Percentiles rank a stretch among this genome's conserved stretches.
Conservation (phyloP, 2,113 vertebrate genomes). For the Elanoides forficatus region DNA sequence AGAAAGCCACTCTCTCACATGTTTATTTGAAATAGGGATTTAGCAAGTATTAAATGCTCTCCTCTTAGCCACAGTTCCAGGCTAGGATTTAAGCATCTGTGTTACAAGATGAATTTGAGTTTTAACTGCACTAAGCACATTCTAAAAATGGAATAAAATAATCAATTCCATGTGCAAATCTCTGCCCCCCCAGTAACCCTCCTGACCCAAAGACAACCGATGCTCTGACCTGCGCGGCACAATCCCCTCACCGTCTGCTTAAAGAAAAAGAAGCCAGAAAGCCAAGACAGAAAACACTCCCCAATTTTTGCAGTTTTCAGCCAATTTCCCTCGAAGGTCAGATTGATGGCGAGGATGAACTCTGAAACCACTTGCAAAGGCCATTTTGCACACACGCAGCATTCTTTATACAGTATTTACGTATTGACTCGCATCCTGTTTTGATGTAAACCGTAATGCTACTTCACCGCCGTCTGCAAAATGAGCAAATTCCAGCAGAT, state of each 20-base stretch:
- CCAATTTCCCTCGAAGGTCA: conserved; percentile 68
- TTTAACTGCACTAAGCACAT: conserved; percentile 9
- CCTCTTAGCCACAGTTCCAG: background rate
- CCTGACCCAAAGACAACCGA: conserved; percentile 75
- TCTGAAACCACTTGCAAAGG: background rate
- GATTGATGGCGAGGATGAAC: conserved; percentile 32
- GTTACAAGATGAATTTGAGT: conserved; percentile 5
- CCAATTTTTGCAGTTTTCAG: conserved; percentile 21
- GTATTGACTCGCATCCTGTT: conserved; percentile 26
- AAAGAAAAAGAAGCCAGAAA: conserved; percentile 53
- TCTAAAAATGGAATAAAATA: conserved; percentile 67
- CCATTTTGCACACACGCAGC: background rate
- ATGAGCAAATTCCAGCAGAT: conserved; percentile 18
- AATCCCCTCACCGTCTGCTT: conserved; percentile 31
- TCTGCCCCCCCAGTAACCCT: conserved; percentile 72
- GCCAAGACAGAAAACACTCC: background rate
- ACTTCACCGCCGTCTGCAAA: background rate
- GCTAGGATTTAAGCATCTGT: conserved; percentile 24
- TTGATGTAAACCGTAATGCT: background rate
- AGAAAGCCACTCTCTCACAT: background rate
- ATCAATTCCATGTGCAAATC: conserved; percentile 79
- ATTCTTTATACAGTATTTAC: background rate
- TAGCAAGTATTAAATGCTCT: conserved; percentile 26
- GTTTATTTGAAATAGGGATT: conserved; percentile 53
- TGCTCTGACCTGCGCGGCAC: conserved; percentile 45